Base-by-base conservation (phyloP, 2,797 vertebrate genomes). In the Platyrinchus mystaceus region DNA sequence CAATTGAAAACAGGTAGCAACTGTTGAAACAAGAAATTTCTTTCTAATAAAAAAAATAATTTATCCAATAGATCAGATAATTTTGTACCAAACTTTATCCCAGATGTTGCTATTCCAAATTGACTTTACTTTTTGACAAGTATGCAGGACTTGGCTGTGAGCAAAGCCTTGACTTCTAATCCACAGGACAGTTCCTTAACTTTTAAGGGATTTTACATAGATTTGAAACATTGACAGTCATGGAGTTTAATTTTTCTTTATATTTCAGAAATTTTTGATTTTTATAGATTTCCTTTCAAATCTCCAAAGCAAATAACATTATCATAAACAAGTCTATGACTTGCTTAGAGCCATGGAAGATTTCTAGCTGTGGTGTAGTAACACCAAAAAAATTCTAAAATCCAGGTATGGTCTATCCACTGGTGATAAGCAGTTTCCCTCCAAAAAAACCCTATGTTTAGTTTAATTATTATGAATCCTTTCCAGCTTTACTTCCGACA, bases 21-120 rank as follows among this genome's bases (percentile, higher is more conserved):
- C 46, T 28, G 62, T 62, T 84, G 55, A 86, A 94, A 67, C 14
- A 94, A 85, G 46, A 7, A 21, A 67, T 53, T 47, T 67, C n/a
- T 93, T 90, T 81, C 89, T 82, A 94, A 89, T 52, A 0, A 91
- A 78, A 96, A 86, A 88, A 94, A 78, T 70, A 50, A 66, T n/a
- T 67, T 75, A 56, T 91, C 41, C 27, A 89, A 66, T 70, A 91
- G 83, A 16, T 84, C 75, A 96, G 34, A 22, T 89, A 94, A 62
- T 93, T 95, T 82, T 52, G 18, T 84, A 55, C n/a, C 58, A 90
- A 82, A 94, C 15, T 82, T n/a, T 46, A 70, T 59, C 43, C 39
- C 75, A 94, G 34, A 47, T 93, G 13, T 77, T 58, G 44, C 26
- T 84, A 14, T 84, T 95, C 41, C n/a, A 73, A 80, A 83, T 50